Conservation (phyloP, 2,888 invertebrate genomes). For the Euphydryas editha region DNA sequence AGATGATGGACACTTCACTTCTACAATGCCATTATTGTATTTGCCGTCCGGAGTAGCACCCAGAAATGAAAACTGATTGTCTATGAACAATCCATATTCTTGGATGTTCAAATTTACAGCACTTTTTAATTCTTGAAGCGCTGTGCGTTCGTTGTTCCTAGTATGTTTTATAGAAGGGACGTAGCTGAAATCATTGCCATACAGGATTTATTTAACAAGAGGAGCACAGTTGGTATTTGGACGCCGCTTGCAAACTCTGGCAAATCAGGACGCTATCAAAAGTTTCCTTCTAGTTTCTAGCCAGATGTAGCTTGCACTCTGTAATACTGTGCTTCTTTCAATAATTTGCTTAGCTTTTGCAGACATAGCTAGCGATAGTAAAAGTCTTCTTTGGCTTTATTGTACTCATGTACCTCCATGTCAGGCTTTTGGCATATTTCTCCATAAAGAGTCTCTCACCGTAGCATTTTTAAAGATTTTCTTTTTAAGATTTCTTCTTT, state of each 20-base stretch:
- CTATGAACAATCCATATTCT: constrained; percentile 13
- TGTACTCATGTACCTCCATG: constrained; percentile 4
- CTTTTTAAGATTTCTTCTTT: not conserved
- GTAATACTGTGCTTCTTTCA: constrained; percentile 13
- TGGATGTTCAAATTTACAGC: not conserved
- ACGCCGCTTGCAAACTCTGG: constrained; percentile 10
- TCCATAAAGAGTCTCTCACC: constrained; percentile 3
- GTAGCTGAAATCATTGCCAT: constrained; percentile 17
- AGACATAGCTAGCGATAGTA: not conserved
- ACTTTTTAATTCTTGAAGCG: constrained; percentile 13
- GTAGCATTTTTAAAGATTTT: constrained; percentile 7
- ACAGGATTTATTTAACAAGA: constrained; percentile 15
- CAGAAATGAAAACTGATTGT: constrained; percentile 9
- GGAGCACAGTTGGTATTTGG: constrained; percentile 11
- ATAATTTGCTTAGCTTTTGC: not conserved
- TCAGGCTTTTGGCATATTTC: constrained; percentile 12
- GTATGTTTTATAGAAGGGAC: constrained; percentile 19
- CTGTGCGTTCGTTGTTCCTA: constrained; percentile 12
- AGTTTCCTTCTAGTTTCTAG: constrained; percentile 19
- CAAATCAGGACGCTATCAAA: constrained; percentile 14
- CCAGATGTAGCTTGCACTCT: constrained; percentile 20
- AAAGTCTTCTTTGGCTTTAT: not conserved
- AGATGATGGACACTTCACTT: constrained; percentile 20
- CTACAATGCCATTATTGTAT: constrained; percentile 15
- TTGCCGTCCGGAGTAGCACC: constrained; percentile 15